These are phyloP conservation scores for Drosophila tristis DNA, from an alignment of 1,140 invertebrate species.

Conservation along the genomic window DNA sequence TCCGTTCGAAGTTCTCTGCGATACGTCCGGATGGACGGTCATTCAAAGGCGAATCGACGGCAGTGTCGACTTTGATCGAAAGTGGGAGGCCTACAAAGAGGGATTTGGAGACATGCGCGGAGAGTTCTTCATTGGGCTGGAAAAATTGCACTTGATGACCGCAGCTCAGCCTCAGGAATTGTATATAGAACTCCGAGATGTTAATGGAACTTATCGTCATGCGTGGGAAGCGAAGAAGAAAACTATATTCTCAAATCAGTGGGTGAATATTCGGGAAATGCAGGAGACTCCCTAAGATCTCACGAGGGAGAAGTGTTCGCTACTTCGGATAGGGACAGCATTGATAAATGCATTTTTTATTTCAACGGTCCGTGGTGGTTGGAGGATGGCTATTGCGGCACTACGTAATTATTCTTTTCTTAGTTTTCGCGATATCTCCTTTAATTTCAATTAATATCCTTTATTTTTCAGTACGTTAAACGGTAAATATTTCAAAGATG, in stretches of 20 bases:
- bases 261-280: slow-evolving; percentile 25
- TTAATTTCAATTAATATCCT: neutral
- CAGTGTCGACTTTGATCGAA: no score
- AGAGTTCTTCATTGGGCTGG: no score
- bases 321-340: neutral
- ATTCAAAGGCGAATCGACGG: no score
- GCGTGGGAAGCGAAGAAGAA: slow-evolving; percentile 15
- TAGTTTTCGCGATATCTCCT: neutral
- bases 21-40: no score
- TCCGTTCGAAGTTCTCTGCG: no score
- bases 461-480: neutral
- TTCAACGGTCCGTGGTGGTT: slow-evolving; percentile 42
- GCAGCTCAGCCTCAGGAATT: no score
- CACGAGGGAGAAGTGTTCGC: slow-evolving; percentile 11
- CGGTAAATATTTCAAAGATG: neutral
- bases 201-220: slow-evolving; percentile 5
- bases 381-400: no score
- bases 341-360: neutral
- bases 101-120: no score
- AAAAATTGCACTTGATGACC: no score
- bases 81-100: no score
- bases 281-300: slow-evolving; percentile 7
- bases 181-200: slow-evolving; percentile 13
- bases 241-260: slow-evolving; percentile 18
- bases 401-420: neutral